Percentiles rank a stretch among this genome's conserved stretches.
Conservation (phyloP, 2,797 vertebrate species). For the Enteromius thamalakanensis region DNA sequence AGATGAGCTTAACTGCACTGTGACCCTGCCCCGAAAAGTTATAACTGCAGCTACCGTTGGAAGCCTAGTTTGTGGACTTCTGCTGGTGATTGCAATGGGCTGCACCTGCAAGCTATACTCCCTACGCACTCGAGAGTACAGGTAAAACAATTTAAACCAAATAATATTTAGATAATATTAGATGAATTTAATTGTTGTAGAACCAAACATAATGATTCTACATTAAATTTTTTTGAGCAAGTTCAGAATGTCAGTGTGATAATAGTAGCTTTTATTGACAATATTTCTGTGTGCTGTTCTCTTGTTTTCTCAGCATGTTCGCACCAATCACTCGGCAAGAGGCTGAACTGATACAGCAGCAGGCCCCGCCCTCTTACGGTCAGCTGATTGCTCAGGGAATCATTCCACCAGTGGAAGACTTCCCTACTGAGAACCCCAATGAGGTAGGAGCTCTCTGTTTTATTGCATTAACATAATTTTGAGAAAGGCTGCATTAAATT, state of each 20-base stretch:
- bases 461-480: neutral
- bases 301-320: slow-evolving; percentile 78
- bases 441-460: slow-evolving; percentile 73
- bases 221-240: neutral
- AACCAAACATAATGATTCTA: neutral
- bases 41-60: slow-evolving; percentile 90
- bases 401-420: slow-evolving; percentile 92
- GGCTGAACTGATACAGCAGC: slow-evolving; percentile 88
- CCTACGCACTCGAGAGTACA: slow-evolving; percentile 87
- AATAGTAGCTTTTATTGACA: neutral
- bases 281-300: neutral
- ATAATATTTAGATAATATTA: neutral
- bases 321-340: slow-evolving; percentile 88
- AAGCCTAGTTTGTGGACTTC: slow-evolving; percentile 88
- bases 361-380: slow-evolving; percentile 91
- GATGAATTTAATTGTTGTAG: neutral
- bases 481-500: neutral
- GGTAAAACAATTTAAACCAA: slow-evolving; percentile 64
- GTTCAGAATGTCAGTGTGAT: neutral
- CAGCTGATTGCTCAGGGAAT: slow-evolving; percentile 91
- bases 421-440: slow-evolving; percentile 88
- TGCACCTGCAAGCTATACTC: slow-evolving; percentile 93
- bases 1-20: slow-evolving; percentile 86
- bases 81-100: slow-evolving; percentile 90
- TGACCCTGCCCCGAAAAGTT: slow-evolving; percentile 87